A percentile compares a stretch with the other conserved stretches of the same genome.
These are phyloP conservation scores for Apostichopus leukothele DNA, from an alignment of 53 echinoderm and acorn worm genomes.

Conservation along the genomic window DNA sequence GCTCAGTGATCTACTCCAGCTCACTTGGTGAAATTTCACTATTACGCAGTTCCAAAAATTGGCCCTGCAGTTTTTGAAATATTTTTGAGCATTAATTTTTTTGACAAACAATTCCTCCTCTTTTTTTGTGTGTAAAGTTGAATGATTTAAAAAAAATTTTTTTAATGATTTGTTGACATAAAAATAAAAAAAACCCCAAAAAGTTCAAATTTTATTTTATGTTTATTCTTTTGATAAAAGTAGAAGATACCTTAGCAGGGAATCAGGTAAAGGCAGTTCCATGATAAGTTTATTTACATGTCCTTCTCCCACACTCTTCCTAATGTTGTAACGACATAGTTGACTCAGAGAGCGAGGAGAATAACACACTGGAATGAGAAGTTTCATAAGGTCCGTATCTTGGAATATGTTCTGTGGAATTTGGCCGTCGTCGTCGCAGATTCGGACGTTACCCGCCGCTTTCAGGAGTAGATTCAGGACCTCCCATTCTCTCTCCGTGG, in stretches of 20 bases:
- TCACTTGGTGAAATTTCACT: too few species aligned
- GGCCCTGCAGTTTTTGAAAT: too few species aligned
- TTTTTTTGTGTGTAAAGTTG: too few species aligned
- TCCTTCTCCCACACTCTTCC: constrained; percentile 57
- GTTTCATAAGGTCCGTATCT: constrained; percentile 68
- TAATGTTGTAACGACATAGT: constrained; percentile 83
- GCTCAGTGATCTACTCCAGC: too few species aligned
- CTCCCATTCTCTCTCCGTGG: constrained; percentile 57
- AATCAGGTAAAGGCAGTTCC: constrained; percentile 68
- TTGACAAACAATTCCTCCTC: too few species aligned
- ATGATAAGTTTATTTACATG: constrained; percentile 56
- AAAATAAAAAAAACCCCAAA: too few species aligned
- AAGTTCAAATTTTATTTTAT: too few species aligned
- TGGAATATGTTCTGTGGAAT: constrained; percentile 57
- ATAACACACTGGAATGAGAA: constrained; percentile 62
- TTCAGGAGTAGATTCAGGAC: constrained; percentile 66
- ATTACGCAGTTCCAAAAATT: too few species aligned
- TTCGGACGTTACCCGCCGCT: constrained; percentile 70
- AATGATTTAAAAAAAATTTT: too few species aligned
- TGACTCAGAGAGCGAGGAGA: constrained; percentile 70
- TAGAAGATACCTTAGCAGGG: constrained; percentile 69
- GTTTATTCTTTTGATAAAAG: constrained; percentile 59
- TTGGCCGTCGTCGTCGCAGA: constrained; percentile 64
- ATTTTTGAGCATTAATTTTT: too few species aligned
- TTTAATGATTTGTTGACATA: too few species aligned